phyloP scores from a whole-genome alignment of 2,888 invertebrate species.

The Osmoderma eremita region DNA sequence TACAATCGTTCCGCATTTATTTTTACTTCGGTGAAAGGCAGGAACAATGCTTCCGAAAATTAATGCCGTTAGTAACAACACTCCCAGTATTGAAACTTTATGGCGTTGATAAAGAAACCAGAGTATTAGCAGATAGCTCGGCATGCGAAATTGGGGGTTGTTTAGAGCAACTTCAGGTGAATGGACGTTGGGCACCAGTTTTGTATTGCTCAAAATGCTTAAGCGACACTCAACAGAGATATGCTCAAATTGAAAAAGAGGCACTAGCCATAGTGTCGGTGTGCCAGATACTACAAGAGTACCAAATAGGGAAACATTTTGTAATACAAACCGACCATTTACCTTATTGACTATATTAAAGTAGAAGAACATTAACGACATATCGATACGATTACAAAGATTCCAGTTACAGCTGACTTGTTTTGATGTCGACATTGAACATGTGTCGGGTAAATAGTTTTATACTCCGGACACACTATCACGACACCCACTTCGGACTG shows the following conservation, averaged over 20 bases:
- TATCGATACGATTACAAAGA: not conserved
- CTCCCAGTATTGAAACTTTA: not conserved
- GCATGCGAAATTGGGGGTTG: not conserved
- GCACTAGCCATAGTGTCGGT: not conserved
- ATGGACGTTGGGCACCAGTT: too few relatives aligned
- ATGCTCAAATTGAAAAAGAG: conserved; percentile 11
- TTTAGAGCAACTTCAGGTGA: not conserved
- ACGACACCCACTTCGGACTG: too few relatives aligned
- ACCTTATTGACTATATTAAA: not conserved
- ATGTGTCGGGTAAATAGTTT: too few relatives aligned
- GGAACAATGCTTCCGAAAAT: conserved; percentile 9
- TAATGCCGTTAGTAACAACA: not conserved
- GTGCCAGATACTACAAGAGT: not conserved
- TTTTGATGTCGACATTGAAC: too few relatives aligned
- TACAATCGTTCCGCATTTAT: too few relatives aligned
- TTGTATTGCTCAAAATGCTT: conserved; percentile 8
- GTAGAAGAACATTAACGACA: not conserved
- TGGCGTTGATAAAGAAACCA: not conserved
- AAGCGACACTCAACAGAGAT: not conserved
- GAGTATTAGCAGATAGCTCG: not conserved
- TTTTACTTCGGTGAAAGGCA: conserved; percentile 24
- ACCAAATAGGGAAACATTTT: not conserved
- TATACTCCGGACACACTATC: too few relatives aligned
- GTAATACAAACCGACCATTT: not conserved
- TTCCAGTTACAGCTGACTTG: not conserved